Evolutionary conservation across 1,140 invertebrate genomes (phyloP).

Genomic region (Psix sp.): DNA sequence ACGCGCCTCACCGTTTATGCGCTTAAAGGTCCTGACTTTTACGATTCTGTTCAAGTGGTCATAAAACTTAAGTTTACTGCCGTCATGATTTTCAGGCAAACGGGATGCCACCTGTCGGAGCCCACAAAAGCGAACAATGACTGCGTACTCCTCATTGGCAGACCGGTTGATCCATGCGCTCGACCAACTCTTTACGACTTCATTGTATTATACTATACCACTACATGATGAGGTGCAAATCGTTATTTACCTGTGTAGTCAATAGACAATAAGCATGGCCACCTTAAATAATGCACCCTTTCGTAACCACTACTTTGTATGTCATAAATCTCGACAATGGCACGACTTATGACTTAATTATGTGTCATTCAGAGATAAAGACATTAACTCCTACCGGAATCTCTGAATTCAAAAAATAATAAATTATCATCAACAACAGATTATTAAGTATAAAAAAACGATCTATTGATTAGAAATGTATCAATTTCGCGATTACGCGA

Average conservation of each 20-base stretch:
- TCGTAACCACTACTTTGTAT: slow-evolving; percentile 14
- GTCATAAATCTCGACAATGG: slow-evolving; percentile 29
- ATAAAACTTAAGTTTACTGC: slow-evolving; percentile 78
- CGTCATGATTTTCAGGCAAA: slow-evolving; percentile 78
- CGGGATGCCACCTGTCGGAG: slow-evolving; percentile 77
- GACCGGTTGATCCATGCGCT: slow-evolving; percentile 59
- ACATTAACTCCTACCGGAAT: slow-evolving; percentile 14
- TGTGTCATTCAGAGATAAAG: slow-evolving; percentile 24
- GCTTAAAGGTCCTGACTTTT: slow-evolving; percentile 78
- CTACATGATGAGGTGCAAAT: slow-evolving; percentile 58
- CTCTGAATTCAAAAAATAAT: neutral
- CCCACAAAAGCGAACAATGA: slow-evolving; percentile 70
- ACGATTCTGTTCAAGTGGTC: slow-evolving; percentile 79
- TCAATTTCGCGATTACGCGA: too few relatives aligned
- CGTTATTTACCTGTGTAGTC: slow-evolving; percentile 49
- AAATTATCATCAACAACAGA: too few relatives aligned
- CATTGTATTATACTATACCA: slow-evolving; percentile 47
- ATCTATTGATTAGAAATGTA: too few relatives aligned
- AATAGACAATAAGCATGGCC: slow-evolving; percentile 44
- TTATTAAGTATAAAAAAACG: too few relatives aligned
- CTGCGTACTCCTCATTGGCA: slow-evolving; percentile 62
- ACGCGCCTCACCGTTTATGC: slow-evolving; percentile 75
- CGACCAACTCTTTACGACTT: slow-evolving; percentile 63
- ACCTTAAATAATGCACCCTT: slow-evolving; percentile 58
- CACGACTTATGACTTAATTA: slow-evolving; percentile 44